These are phyloP conservation scores for Myripristis jacobus DNA, from an alignment of 2,797 vertebrate species.

Conservation along the genomic window DNA sequence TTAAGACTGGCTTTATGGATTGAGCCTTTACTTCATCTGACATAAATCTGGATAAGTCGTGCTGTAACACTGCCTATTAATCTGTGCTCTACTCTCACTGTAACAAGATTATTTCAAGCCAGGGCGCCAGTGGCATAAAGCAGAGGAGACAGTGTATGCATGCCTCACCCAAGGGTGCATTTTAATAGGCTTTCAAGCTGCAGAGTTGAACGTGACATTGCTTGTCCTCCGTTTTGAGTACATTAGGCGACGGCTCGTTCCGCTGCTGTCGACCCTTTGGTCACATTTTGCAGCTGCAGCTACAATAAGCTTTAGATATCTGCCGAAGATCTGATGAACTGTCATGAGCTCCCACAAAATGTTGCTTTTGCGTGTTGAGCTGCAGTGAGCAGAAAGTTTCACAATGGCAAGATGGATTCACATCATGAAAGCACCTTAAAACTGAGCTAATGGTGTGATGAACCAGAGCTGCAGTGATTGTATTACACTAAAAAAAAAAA, in stretches of 20 bases:
- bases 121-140: slow-evolving; percentile 55
- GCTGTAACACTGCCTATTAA: slow-evolving; percentile 70
- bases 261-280: slow-evolving; percentile 38
- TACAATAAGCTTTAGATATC: slow-evolving; percentile 9
- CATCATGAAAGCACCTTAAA: not conserved
- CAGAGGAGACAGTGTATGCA: slow-evolving; percentile 62
- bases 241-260: slow-evolving; percentile 48
- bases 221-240: slow-evolving; percentile 67
- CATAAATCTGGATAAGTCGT: slow-evolving; percentile 73
- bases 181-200: slow-evolving; percentile 77
- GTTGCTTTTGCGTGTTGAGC: not conserved
- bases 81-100: slow-evolving; percentile 60
- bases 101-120: slow-evolving; percentile 79
- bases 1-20: slow-evolving; percentile 55
- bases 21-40: slow-evolving; percentile 49
- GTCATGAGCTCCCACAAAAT: no score
- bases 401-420: not conserved
- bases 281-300: slow-evolving; percentile 20
- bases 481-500: slow-evolving; percentile 30
- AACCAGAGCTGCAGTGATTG: slow-evolving; percentile 26
- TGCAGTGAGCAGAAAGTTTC: slow-evolving; percentile 4
- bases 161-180: slow-evolving; percentile 75
- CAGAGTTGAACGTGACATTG: slow-evolving; percentile 70
- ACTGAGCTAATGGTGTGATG: slow-evolving; percentile 21
- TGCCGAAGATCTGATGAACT: not conserved